A percentile compares a stretch with the other conserved stretches of the same genome.
Evolutionary conservation across 1,140 invertebrate species (phyloP).

Genomic region (Berghia stephanieae): DNA sequence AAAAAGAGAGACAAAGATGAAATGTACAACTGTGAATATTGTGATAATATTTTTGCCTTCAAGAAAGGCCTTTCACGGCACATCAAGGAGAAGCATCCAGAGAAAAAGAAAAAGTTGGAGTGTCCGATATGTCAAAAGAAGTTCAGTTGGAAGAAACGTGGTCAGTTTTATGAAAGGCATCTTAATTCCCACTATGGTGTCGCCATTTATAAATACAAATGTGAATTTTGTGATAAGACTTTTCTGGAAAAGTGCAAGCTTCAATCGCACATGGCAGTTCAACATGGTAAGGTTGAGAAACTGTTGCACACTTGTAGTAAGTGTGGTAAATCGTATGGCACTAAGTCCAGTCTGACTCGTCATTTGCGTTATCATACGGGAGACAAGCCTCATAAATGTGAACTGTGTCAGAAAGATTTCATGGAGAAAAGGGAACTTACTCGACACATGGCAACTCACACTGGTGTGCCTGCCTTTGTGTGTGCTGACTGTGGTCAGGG

Average conservation of each 20-base stretch:
- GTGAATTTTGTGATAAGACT: slow-evolving; percentile 34
- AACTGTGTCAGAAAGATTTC: slow-evolving; percentile 30
- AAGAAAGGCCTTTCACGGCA: slow-evolving; percentile 15
- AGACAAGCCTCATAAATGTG: slow-evolving; percentile 30
- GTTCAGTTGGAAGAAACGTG: slow-evolving; percentile 30
- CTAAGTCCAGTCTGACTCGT: slow-evolving; percentile 29
- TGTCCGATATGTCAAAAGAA: slow-evolving; percentile 34
- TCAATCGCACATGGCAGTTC: slow-evolving; percentile 15
- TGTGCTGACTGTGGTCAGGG: slow-evolving; percentile 31
- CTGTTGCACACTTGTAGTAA: slow-evolving; percentile 16
- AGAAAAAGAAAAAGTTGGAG: slow-evolving; percentile 15
- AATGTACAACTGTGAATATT: slow-evolving; percentile 14
- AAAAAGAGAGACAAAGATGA: slow-evolving; percentile 14
- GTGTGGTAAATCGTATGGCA: slow-evolving; percentile 32
- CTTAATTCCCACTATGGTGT: slow-evolving; percentile 33
- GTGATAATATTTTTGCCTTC: slow-evolving; percentile 18
- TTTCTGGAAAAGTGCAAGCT: slow-evolving; percentile 35
- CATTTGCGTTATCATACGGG: slow-evolving; percentile 35
- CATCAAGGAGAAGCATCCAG: slow-evolving; percentile 19
- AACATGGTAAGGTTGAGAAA: slow-evolving; percentile 24
- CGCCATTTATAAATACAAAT: slow-evolving; percentile 34
- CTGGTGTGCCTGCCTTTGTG: slow-evolving; percentile 28
- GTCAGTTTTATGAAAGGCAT: slow-evolving; percentile 35
- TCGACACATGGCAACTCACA: slow-evolving; percentile 32
- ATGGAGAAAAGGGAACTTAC: slow-evolving; percentile 35